Base-by-base conservation (phyloP, 2,113 vertebrate genomes). In the Pomatostomus ruficeps region DNA sequence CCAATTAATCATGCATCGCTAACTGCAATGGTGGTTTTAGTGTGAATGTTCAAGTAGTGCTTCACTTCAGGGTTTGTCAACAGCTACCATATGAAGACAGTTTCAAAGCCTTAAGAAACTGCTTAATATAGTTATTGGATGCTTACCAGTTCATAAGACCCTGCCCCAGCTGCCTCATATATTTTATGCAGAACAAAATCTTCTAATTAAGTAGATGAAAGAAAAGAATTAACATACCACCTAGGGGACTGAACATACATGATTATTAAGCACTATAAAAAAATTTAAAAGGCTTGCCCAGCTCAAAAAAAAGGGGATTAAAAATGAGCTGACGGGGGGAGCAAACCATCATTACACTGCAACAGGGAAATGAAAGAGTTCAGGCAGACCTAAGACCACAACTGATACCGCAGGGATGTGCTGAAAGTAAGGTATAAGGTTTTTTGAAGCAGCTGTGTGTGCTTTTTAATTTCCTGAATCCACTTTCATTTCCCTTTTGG, bases 181-280 rank as follows among this genome's bases (percentile, higher is more conserved):
- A 92, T 94, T 94, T 96, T 88, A 83, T 75, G 66, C 67, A 93
- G 33, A 83, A 95, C 90, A 93, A 95, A 96, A 81, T 70, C 61
- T 82, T 86, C 81, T 95, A 94, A 96, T 96, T 97, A 97, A 97
- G 92, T 86, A 95, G 83, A 93, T 96, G 55, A 81, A 96, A 97
- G 82, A 82, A 88, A 83, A 91, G 58, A 67, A 95, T 94, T 92
- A 88, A 79, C 89, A 97, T 95, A 88, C 75, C 89, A 96, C 95
- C 93, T 87, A 85, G 91, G 95, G 95, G 93, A 88, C 35, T 74
- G 78, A 94, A 89, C 79, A 88, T 90, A 94, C 70, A 84, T 70
- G 88, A 80, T 85, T 96, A 96, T 91, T 95, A 95, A 96, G 36
- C 79, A 31, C 71, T 76, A 83, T n/a, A 79, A 93, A 96, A 92